Conservation (phyloP, 2,113 vertebrate species). For the Chamaea fasciata region DNA sequence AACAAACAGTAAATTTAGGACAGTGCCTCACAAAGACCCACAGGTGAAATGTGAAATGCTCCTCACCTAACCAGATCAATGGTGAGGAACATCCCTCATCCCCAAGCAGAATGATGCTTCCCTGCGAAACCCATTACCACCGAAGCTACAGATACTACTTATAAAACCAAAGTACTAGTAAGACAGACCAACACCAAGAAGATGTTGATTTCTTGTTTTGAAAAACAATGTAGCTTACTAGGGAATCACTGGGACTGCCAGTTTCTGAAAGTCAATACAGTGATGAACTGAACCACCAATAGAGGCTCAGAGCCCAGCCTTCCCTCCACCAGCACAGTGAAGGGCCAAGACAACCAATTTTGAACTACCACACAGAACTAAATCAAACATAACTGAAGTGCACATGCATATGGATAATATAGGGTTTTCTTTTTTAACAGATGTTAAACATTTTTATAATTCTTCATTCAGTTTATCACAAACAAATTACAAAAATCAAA, state of each 20-base stretch:
- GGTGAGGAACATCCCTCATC: rapidly evolving
- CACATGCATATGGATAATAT: rapidly evolving
- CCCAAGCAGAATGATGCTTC: rapidly evolving
- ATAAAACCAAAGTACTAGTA: not conserved
- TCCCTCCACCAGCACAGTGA: not conserved
- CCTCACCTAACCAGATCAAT: not conserved
- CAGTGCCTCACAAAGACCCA: not conserved
- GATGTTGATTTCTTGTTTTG: not conserved
- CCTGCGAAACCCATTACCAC: not conserved
- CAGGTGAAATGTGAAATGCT: rapidly evolving
- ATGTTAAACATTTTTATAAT: not conserved
- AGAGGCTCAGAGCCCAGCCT: not conserved
- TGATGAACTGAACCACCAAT: not conserved
- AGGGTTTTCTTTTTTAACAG: not conserved
- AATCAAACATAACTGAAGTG: not conserved
- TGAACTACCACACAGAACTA: not conserved
- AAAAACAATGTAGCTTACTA: not conserved
- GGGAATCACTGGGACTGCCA: not conserved
- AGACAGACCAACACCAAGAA: not conserved
- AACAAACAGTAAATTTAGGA: not conserved
- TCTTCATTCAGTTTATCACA: not conserved
- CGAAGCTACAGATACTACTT: not conserved
- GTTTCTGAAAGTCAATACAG: not conserved
- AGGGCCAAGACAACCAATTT: not conserved
- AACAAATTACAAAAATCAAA: not conserved